A percentile compares a stretch with the other conserved stretches of the same genome.
Evolutionary conservation across 1,140 invertebrate genomes (phyloP).

Genomic region (Panulirus ornatus): DNA sequence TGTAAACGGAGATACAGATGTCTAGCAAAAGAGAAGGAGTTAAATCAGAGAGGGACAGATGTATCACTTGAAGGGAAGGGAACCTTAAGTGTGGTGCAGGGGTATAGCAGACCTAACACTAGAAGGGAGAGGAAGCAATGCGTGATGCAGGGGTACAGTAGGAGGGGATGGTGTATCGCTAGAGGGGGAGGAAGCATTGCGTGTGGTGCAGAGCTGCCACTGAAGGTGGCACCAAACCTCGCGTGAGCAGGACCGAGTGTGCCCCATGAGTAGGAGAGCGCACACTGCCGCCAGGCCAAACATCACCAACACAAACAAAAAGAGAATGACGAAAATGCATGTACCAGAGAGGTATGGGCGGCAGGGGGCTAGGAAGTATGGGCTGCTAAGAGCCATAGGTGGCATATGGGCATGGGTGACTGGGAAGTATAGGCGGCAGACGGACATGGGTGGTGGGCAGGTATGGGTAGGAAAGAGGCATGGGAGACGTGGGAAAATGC

Average conservation of each 20-base stretch:
- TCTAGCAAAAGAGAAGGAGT: not conserved
- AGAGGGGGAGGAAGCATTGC: not conserved
- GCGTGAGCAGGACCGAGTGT: conserved; percentile 15
- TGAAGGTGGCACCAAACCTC: not conserved
- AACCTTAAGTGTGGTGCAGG: not conserved
- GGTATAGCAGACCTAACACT: too few species aligned
- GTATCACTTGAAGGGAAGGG: not conserved
- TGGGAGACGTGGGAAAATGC: conserved; percentile 2
- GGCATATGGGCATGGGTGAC: too few species aligned
- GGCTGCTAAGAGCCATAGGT: too few species aligned
- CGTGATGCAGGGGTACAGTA: not conserved
- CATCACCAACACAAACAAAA: not conserved
- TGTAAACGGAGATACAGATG: not conserved
- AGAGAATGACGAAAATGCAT: too few species aligned
- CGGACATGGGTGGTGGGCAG: not conserved
- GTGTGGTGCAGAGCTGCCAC: not conserved
- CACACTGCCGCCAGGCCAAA: conserved; percentile 1
- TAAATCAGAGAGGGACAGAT: not conserved
- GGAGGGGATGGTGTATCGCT: not conserved
- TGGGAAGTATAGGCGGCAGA: too few species aligned
- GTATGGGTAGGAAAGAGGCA: not conserved
- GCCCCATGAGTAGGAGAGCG: not conserved
- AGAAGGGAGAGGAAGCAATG: not conserved
- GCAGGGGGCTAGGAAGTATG: too few species aligned
- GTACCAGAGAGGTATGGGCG: too few species aligned